Conservation (phyloP, 2,797 vertebrate genomes). For the Chiloscyllium punctatum region DNA sequence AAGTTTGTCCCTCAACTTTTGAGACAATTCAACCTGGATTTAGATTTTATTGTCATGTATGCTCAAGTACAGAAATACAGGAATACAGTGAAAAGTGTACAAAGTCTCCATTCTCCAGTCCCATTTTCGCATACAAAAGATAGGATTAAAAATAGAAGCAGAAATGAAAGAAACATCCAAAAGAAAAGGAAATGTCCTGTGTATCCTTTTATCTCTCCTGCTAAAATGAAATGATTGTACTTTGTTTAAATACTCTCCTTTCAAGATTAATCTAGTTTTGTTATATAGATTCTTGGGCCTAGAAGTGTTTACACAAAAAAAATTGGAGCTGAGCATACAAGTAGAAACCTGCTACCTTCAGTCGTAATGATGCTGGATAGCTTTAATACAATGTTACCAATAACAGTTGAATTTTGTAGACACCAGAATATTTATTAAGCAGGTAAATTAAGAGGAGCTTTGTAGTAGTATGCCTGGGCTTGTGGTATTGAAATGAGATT, state of each 20-base stretch:
- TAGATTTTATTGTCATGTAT: too few relatives aligned
- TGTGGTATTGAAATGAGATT: neutral
- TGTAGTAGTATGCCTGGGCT: neutral
- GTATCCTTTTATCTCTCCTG: neutral
- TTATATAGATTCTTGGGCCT: neutral
- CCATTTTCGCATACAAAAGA: too few relatives aligned
- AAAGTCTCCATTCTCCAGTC: too few relatives aligned
- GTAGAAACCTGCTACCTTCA: neutral
- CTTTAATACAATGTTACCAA: neutral
- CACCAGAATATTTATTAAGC: neutral
- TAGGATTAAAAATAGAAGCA: too few relatives aligned
- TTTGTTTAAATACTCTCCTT: constrained; percentile 14
- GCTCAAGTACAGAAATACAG: too few relatives aligned
- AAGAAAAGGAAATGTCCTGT: neutral
- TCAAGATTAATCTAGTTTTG: neutral
- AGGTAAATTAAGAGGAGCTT: neutral
- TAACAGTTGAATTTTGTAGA: neutral
- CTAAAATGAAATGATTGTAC: neutral
- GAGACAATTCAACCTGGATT: neutral
- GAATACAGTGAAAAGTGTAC: too few relatives aligned
- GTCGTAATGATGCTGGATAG: neutral
- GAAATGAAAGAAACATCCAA: too few relatives aligned
- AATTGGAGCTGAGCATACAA: neutral
- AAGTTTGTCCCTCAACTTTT: neutral
- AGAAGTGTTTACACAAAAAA: neutral